Percentiles rank a stretch among this genome's conserved stretches.
Evolutionary conservation across 2,113 vertebrate species (phyloP).

Genomic region (Machaerirhynchus nigripectus): DNA sequence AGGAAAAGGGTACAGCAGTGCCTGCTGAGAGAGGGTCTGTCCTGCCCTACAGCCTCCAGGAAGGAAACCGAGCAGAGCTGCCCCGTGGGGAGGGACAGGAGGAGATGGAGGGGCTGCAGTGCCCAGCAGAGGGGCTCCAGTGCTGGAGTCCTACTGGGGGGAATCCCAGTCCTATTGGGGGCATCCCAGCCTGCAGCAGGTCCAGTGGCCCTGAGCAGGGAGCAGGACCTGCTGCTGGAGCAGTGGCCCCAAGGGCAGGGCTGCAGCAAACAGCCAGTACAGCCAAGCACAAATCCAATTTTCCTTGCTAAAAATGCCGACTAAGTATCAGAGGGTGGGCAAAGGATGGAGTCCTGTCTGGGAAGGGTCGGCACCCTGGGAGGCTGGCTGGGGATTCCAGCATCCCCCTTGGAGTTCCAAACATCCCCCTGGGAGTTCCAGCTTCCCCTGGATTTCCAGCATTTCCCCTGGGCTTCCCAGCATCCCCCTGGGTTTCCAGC

Average conservation of each 20-base stretch:
- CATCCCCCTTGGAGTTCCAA: neutral
- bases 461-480: neutral
- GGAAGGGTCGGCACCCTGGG: neutral
- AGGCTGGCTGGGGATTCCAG: neutral
- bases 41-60: fast-evolving
- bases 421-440: neutral
- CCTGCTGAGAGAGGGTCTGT: neutral
- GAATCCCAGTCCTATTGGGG: neutral
- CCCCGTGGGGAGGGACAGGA: neutral
- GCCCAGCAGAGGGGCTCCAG: fast-evolving
- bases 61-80: neutral
- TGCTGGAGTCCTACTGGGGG: neutral
- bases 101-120: neutral
- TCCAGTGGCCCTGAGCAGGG: neutral
- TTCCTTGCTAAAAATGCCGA: neutral
- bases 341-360: neutral
- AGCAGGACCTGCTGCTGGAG: neutral
- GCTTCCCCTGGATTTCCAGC: neutral
- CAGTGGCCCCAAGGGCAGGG: neutral
- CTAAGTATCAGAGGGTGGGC: neutral
- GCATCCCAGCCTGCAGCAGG: neutral
- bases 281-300: neutral
- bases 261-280: neutral
- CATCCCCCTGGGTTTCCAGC: neutral
- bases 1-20: neutral